Base-by-base conservation (phyloP, 2,797 vertebrate genomes). In the Poeciliopsis gracilis region DNA sequence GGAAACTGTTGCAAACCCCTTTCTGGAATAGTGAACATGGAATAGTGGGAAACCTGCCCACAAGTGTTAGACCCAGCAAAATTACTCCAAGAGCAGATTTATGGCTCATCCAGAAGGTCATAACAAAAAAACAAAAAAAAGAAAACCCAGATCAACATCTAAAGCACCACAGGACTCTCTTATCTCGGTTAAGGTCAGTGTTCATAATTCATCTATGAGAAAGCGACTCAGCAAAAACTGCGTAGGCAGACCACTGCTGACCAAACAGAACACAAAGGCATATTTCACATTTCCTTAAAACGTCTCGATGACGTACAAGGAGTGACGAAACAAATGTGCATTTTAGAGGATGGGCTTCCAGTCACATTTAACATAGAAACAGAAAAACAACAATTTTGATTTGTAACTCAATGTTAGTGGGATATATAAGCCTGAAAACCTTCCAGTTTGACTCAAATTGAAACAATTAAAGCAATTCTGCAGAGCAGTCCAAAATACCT, bases 11-110 rank as follows among this genome's bases (percentile, higher is more conserved):
- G 16, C 23, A 70, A n/a, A 70, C 12, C 1, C 5, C 3, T 28
- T 45, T 69, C 23, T n/a, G n/a, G n/a, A n/a, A n/a, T n/a, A n/a
- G n/a, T n/a, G 33, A 20, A 25, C 38, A 69, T 25, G 36, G 43
- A 46, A 45, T 3, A 70, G 12, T 28, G 41, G 13, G 38, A 45
- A n/a, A 70, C 41, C n/a, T 46, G 6, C 20, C 2, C 11, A 16
- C 1, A 3, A 18, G 13, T 28, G 25, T 28, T 13, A n/a, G 43
- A n/a, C 41, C 13, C 0, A 45, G 12, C 13, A 3, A 71, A 71
- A 46, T 45, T 71, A 70, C 67, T 70, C 25, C 5, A 70, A 70
- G 13, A 43, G 25, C 67, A 70, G 12, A 70, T 70, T 70, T 70
- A 69, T 69, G 41, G 45, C 25, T 43, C 25, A 13, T 45, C 25